Percentiles rank a stretch among this genome's conserved stretches.
Evolutionary conservation across 1,140 invertebrate species (phyloP).

Genomic region (Triops longicaudatus): DNA sequence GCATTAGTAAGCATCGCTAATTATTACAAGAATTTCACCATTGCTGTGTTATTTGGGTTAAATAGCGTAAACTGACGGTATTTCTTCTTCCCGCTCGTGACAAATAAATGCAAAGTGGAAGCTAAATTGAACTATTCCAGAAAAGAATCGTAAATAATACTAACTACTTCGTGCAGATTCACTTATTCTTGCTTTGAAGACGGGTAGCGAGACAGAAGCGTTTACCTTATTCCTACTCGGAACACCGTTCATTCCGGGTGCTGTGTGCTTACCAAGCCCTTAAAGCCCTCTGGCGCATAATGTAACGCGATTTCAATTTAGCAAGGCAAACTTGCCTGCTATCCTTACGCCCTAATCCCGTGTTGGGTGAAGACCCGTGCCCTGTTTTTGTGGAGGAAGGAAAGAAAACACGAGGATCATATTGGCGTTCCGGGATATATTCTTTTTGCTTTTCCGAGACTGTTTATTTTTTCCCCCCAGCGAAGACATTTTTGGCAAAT

Average conservation of each 20-base stretch:
- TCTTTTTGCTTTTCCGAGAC: not conserved
- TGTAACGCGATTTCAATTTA: constrained; percentile 9
- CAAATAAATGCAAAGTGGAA: too few relatives aligned
- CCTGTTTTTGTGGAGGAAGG: not conserved
- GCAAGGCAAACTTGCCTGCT: constrained; percentile 1
- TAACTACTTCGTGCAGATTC: not conserved
- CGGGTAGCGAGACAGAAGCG: not conserved
- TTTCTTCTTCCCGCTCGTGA: too few relatives aligned
- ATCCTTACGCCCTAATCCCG: not conserved
- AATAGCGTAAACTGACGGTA: too few relatives aligned
- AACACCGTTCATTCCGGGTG: not conserved
- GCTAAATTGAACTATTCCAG: not conserved
- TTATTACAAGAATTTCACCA: too few relatives aligned
- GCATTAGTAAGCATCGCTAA: too few relatives aligned
- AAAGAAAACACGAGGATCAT: constrained; percentile 1
- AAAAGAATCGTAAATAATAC: not conserved
- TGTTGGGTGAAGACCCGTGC: not conserved
- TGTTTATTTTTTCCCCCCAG: not conserved
- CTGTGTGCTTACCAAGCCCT: not conserved
- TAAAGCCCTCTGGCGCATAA: not conserved
- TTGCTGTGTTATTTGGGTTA: too few relatives aligned
- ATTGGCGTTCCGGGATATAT: not conserved
- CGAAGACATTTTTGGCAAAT: not conserved
- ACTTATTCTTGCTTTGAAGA: not conserved
- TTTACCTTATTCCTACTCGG: not conserved